A percentile compares a stretch with the other conserved stretches of the same genome.
Evolutionary conservation across 2,113 vertebrate genomes (phyloP).

Genomic region (Progne subis): DNA sequence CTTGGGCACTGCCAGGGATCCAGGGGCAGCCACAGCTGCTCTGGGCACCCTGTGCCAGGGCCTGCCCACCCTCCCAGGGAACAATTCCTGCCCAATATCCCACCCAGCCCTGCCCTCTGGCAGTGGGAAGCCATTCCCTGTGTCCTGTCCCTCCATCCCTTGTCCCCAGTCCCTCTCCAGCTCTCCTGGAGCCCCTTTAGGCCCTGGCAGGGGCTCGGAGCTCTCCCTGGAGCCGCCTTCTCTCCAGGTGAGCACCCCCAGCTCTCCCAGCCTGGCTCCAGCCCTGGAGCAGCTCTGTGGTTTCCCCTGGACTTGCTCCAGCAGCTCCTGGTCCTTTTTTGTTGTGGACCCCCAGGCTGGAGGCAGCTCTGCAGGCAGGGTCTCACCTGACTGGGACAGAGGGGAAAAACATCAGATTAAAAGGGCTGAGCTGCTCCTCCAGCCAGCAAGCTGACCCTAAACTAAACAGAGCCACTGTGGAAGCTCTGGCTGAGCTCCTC

Average conservation of each 20-base stretch:
- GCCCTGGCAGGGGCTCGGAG: not conserved
- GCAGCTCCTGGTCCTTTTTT: not conserved
- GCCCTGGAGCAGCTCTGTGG: not conserved
- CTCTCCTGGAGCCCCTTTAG: not conserved
- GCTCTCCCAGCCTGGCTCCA: not conserved
- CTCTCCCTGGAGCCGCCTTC: not conserved
- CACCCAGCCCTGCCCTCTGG: not conserved
- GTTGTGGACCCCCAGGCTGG: not conserved
- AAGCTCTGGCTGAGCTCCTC: not conserved
- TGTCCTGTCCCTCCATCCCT: not conserved
- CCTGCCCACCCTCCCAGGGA: not conserved
- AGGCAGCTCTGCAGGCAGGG: not conserved
- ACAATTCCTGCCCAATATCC: not conserved
- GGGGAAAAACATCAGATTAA: fast-evolving
- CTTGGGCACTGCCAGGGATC: not conserved
- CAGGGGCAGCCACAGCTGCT: not conserved
- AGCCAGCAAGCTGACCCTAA: not conserved
- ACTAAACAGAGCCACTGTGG: not conserved
- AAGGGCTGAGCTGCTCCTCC: not conserved
- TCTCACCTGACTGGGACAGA: not conserved
- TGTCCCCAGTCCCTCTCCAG: not conserved
- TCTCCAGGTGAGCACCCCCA: not conserved
- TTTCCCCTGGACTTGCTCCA: not conserved
- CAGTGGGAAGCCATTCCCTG: not conserved
- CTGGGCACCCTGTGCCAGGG: not conserved